Evolutionary conservation across 2,888 invertebrate genomes (phyloP), one percentile per base, ranked within the genome.

Genomic region (Labia minor): DNA sequence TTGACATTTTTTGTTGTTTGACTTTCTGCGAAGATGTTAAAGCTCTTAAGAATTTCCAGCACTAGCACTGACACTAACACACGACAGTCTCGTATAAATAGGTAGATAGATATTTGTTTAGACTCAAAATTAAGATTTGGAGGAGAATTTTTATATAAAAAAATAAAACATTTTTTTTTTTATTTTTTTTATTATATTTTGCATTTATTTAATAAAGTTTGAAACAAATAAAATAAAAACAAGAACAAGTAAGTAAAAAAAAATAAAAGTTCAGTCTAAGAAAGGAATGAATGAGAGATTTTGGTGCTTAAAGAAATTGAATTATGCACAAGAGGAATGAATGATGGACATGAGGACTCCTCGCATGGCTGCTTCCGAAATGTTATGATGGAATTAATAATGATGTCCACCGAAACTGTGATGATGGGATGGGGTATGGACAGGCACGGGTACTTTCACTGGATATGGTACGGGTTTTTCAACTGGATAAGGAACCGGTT

Each of bases 401-500:
- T n/a, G n/a, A n/a, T n/a, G n/a, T n/a, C n/a, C n/a, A n/a, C n/a
- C n/a, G n/a, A n/a, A n/a, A n/a, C n/a, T n/a, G n/a, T n/a, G n/a
- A 64, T 73, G 69, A 49, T 81, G 67, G 67, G 72, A 71, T 61
- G 70, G 77, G 37, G 81, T 78, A 66, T 85, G 83, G 21, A 77
- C 77, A 1, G 74, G 77, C 3, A 78, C 73, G 1, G 77, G 77
- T 67, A 81, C 78, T 73, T 82, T 81, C 10, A 82, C 81, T 33
- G 20, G 63, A 20, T 10, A 63, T n/a, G 19, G 63, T n/a, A n/a
- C 19, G n/a, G 2, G 63, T 74, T 85, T 85, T 73, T 85, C 83
- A 0, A 87, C 85, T 19, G 86, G 85, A 76, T 87, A 88, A 20
- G 88, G 88, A 4, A 82, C 84, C 16, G 88, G 87, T 37, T 73